A percentile compares a stretch with the other conserved stretches of the same genome.
Evolutionary conservation across 2,113 vertebrate species (phyloP).

Genomic region (Triplophysa siluroides): DNA sequence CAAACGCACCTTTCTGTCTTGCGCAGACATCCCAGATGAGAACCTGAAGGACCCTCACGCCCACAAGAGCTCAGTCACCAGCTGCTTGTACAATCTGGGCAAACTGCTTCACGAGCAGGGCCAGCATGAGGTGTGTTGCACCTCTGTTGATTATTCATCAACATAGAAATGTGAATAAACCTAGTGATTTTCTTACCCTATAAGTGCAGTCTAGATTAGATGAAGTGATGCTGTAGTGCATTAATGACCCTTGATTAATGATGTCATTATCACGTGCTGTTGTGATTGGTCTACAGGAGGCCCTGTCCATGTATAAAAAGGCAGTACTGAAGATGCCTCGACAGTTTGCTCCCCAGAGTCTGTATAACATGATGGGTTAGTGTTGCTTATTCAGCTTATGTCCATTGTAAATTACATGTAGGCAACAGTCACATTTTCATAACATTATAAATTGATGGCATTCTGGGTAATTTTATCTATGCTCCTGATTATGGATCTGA

Average conservation of each 20-base stretch:
- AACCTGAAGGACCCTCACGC: constrained; percentile 98
- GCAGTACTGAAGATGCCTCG: constrained; percentile 97
- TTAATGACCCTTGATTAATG: background rate
- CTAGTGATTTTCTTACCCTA: too few relatives aligned
- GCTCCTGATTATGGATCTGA: constrained; percentile 4
- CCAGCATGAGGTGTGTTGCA: constrained; percentile 85
- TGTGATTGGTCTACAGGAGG: constrained; percentile 79
- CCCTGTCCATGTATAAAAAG: constrained; percentile 90
- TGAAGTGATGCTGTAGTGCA: background rate
- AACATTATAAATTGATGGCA: background rate
- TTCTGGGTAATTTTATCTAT: background rate
- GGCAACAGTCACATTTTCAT: too few relatives aligned
- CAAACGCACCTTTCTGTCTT: constrained; percentile 90
- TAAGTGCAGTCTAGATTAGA: background rate
- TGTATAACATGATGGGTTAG: constrained; percentile 99
- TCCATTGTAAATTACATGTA: background rate
- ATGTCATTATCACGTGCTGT: constrained; percentile 2
- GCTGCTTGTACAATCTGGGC: constrained; percentile 97
- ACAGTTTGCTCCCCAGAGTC: constrained; percentile 96
- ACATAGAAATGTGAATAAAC: background rate
- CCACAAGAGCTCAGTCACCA: constrained; percentile 97
- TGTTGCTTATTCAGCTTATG: constrained; percentile 19
- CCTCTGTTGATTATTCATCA: background rate
- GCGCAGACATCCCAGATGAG: constrained; percentile 97
- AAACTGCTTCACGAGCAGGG: constrained; percentile 96